Percentiles rank a stretch among this genome's conserved stretches.
Evolutionary conservation across 2,888 invertebrate species (phyloP).

Genomic region (Creontiades dilutus): DNA sequence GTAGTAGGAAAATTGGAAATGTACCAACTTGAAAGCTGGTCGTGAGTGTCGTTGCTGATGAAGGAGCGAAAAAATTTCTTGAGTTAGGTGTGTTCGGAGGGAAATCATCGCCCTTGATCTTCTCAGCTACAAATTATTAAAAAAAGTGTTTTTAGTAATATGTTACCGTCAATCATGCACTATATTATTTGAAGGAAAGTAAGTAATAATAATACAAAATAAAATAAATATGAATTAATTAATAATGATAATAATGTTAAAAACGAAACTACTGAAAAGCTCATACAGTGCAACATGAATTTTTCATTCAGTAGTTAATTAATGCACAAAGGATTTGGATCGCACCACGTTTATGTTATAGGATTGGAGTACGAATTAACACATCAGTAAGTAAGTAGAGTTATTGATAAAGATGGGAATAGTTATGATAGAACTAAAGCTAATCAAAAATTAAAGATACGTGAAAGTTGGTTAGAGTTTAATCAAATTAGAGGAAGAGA

Average conservation of each 20-base stretch:
- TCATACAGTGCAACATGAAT: neutral
- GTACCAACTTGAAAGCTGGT: neutral
- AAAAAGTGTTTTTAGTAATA: neutral
- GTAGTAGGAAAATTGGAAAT: neutral
- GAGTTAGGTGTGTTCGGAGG: conserved; percentile 9
- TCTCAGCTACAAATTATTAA: neutral
- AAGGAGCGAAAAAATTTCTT: conserved; percentile 50
- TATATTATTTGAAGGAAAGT: neutral
- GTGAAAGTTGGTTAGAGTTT: no score
- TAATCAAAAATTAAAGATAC: no score
- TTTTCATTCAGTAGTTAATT: no score
- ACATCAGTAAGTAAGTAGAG: no score
- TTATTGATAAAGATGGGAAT: no score
- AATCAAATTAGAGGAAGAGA: no score
- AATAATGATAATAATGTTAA: neutral
- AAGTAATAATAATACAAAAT: neutral
- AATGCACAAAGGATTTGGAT: no score
- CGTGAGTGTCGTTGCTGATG: neutral
- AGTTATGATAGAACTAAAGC: no score
- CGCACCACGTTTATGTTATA: no score
- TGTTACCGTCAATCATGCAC: neutral
- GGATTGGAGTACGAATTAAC: no score
- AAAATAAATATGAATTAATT: neutral
- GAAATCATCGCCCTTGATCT: neutral
- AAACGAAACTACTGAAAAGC: neutral